Evolutionary conservation across 2,797 vertebrate species (phyloP).

Genomic region (Tachyglossus aculeatus): DNA sequence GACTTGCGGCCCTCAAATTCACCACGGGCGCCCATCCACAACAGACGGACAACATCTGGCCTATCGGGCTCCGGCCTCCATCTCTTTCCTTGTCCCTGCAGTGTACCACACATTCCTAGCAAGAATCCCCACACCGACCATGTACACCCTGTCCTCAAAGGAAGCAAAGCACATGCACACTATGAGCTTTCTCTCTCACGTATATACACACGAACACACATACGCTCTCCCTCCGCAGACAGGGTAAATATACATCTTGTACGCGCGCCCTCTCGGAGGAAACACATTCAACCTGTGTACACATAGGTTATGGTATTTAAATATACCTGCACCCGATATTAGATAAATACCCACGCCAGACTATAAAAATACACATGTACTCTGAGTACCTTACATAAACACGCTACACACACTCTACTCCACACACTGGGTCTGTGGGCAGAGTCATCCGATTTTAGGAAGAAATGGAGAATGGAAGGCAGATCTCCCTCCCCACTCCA

Average conservation of each 20-base stretch:
- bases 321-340: conserved; percentile 64
- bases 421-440: too few relatives aligned
- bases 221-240: not conserved
- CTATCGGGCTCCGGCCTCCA: too few relatives aligned
- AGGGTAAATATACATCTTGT: not conserved
- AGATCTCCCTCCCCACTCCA: not conserved
- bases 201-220: not conserved
- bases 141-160: conserved; percentile 4
- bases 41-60: too few relatives aligned
- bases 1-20: too few relatives aligned
- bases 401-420: conserved; percentile 36
- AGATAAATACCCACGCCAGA: conserved; percentile 65
- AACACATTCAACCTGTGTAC: conserved; percentile 25
- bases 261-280: conserved; percentile 16
- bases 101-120: conserved; percentile 32
- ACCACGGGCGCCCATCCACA: too few relatives aligned
- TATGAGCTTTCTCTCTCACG: not conserved
- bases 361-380: conserved; percentile 71
- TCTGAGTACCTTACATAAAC: conserved; percentile 60
- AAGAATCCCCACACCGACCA: conserved; percentile 3
- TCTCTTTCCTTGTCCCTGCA: conserved; percentile 34
- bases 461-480: not conserved
- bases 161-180: not conserved
- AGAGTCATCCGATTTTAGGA: not conserved
- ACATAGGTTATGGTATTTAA: conserved; percentile 54